Base-by-base conservation (phyloP, 1,140 invertebrate species). In the Dufourea novaeangliae region DNA sequence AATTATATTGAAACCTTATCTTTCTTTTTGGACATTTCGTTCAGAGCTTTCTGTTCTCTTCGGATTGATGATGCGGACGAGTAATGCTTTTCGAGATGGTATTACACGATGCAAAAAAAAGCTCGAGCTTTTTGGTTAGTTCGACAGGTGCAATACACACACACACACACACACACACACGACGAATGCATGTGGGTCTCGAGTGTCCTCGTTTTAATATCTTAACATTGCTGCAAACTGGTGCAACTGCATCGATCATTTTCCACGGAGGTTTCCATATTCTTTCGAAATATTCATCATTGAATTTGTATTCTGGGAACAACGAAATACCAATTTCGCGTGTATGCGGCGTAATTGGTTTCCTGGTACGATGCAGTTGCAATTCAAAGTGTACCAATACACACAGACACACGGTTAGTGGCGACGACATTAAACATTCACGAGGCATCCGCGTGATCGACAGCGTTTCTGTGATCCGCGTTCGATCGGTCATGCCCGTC, bases 341-440 rank as follows among this genome's bases (percentile, higher is more conserved):
- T 11, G 50, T 22, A 52, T 5, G 37, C 3, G 27, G 8, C 20
- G 41, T 34, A 44, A 29, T 8, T 41, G 2, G 5, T 27, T 14
- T 37, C 7, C 12, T 17, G 29, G 44, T 32, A 50, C 52, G 76
- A 79, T 84, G n/a, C 54, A 34, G 57, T 79, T 75, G 82, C 82
- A 78, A 50, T 46, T 39, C n/a, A 14, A 62, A 50, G 52, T 41
- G 52, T 73, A 52, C 44, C 61, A 50, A 72, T 62, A 54, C 67
- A 78, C 56, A 84, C 66, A 62, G 71, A 54, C 67, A 78, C 56
- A 84, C 66, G 67, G 71, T 86, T 86, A 86, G 74, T 85, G 75
- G 81, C 59, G n/a, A 80, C 75, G 56, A 86, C 76, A 86, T 59
- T 78, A 77, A 83, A 85, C 78, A 85, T 79, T 82, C 75, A 86